Base-by-base conservation (phyloP, 2,888 invertebrate genomes). In the Pharmacophagus antenor region DNA sequence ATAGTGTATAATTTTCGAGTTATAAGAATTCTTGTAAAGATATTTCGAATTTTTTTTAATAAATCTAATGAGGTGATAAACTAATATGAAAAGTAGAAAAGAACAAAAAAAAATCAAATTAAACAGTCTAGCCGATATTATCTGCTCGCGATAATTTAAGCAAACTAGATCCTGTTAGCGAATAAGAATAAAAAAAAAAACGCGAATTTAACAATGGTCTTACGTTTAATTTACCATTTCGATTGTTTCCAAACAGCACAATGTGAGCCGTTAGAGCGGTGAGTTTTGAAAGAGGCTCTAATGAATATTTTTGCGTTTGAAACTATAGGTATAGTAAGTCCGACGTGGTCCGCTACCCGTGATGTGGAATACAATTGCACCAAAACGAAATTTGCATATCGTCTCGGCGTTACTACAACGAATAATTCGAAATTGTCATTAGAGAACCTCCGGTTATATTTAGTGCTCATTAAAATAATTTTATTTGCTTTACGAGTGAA, bases 331-430 rank as follows among this genome's bases (percentile, higher is more conserved):
- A 74, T 72, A 73, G 75, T 70, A 69, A 70, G 75, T 72, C 68
- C 77, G 87, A 80, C 77, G 81, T 77, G 88, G 82, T 87, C 85
- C 77, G 81, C 58, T 71, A 67, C 70, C 68, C 63, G 72, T 77
- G 74, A 74, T 82, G 82, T 84, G 80, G 82, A 76, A 72, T 76
- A 80, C 85, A 84, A 84, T 82, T 84, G 85, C 84, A 84, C 70
- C 61, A 51, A 61, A n/a, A 71, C 64, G 59, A 77, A 80, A 89
- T 89, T 89, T 87, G 88, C 88, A 89, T 88, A 86, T 82, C 79
- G 80, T 77, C 76, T 79, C 77, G 79, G 76, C 76, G 74, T 72
- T 74, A 75, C 65, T 70, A 68, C 70, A 69, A 77, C 77, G 75
- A 83, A 85, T 85, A 84, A 83, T 83, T 84, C 73, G 78, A 79